A percentile compares a stretch with the other conserved stretches of the same genome.
Evolutionary conservation across 2,888 invertebrate species (phyloP).

Genomic region (Hymenopus coronatus): DNA sequence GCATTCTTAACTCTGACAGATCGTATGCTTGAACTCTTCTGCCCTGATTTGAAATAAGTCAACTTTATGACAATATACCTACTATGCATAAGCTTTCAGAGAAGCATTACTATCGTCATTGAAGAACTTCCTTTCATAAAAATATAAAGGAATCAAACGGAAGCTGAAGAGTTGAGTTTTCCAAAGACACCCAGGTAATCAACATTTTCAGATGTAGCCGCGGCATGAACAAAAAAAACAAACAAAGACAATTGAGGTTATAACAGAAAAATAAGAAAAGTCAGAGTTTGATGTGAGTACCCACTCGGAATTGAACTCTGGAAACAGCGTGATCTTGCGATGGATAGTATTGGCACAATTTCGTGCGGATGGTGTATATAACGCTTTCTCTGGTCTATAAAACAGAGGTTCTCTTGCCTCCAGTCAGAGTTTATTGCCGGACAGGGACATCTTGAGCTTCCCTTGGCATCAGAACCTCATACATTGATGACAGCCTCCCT

Average conservation of each 20-base stretch:
- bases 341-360: not conserved
- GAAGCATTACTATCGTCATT: too few relatives aligned
- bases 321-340: not conserved
- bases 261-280: not conserved
- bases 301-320: not conserved
- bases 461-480: not conserved
- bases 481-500: not conserved
- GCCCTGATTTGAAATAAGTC: too few relatives aligned
- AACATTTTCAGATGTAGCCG: not conserved
- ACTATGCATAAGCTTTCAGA: too few relatives aligned
- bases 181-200: not conserved
- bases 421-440: not conserved
- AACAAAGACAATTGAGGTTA: not conserved
- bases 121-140: too few relatives aligned
- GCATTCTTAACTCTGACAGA: too few relatives aligned
- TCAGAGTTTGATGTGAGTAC: not conserved
- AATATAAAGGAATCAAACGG: too few relatives aligned
- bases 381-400: not conserved
- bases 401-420: not conserved
- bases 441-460: not conserved
- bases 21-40: too few relatives aligned
- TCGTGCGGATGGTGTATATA: not conserved
- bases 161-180: too few relatives aligned
- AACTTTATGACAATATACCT: too few relatives aligned
- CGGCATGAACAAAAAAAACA: not conserved